Conservation (phyloP, 2,113 vertebrate genomes). For the Syrrhaptes paradoxus region DNA sequence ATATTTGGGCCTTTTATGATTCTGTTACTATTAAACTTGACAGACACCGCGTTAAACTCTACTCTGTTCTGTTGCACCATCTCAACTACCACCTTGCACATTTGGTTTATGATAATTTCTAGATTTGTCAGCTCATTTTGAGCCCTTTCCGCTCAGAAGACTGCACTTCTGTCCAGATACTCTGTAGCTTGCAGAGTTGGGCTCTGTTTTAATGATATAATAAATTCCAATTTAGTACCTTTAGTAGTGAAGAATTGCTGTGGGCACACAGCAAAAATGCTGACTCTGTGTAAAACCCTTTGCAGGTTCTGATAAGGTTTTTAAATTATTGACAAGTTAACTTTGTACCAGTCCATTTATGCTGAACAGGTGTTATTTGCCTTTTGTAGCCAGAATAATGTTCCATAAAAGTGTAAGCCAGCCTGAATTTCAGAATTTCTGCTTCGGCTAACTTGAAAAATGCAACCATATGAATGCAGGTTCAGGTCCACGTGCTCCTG, state of each 20-base stretch:
- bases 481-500: neutral
- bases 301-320: neutral
- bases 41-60: neutral
- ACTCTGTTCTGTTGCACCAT: neutral
- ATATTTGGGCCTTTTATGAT: neutral
- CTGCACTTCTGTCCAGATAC: neutral
- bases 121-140: neutral
- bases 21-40: neutral
- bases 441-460: neutral
- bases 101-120: neutral
- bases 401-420: neutral
- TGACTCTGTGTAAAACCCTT: neutral
- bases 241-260: neutral
- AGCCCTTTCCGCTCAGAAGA: neutral
- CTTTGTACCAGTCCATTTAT: neutral
- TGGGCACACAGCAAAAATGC: neutral
- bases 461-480: neutral
- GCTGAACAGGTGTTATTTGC: neutral
- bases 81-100: neutral
- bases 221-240: neutral
- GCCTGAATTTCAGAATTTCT: neutral
- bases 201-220: neutral
- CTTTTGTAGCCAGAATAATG: neutral
- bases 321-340: neutral
- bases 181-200: neutral